Evolutionary conservation across 2,888 invertebrate species (phyloP), one percentile per base, ranked within the genome.

Genomic region (Metacarcinus magister): DNA sequence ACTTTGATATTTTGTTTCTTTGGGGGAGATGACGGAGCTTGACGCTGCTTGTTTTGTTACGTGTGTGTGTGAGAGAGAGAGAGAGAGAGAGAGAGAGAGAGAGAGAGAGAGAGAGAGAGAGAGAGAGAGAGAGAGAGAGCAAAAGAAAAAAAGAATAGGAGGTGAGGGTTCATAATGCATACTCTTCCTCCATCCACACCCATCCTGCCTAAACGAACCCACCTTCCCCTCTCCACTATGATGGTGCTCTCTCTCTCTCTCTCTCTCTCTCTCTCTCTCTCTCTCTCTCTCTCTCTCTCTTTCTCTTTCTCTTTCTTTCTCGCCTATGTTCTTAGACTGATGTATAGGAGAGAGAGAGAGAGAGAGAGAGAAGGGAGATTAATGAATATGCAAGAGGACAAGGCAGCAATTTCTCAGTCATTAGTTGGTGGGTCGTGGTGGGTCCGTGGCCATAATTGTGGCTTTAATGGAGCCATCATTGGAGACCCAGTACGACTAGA

Each of bases 241-340:
- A 13, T 3, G 10, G 4, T 19, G 4, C 54, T 54, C 54, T 87
- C 32, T 43, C 43, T 43, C 43, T 90, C 90, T 90, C 90, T 90
- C 90, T 90, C 90, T 91, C 91, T 91, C 91, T 91, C 91, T 91
- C 91, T 91, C 91, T 91, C 91, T 92, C 92, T 92, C 92, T 92
- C 92, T 92, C 92, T 92, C 92, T 92, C 92, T 92, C 92, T 92
- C 92, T 92, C 92, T 92, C 92, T 92, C 92, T 92, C 92, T 92
- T 54, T 54, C 92, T 46, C 92, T 54, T 3, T 92, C 48, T 91
- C 44, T 91, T 32, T 89, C 32, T 82, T 23, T 5, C 82, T 82
- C 89, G 16, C 89, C n/a, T 39, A 39, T 8, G 39, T 13, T 39
- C 39, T 16, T 89, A 43, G 2, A 16, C 8, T 39, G 90, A 10